Evolutionary conservation across 2,888 invertebrate genomes (phyloP), one percentile per base, ranked within the genome.

Genomic region (Ceratothoa steindachneri): DNA sequence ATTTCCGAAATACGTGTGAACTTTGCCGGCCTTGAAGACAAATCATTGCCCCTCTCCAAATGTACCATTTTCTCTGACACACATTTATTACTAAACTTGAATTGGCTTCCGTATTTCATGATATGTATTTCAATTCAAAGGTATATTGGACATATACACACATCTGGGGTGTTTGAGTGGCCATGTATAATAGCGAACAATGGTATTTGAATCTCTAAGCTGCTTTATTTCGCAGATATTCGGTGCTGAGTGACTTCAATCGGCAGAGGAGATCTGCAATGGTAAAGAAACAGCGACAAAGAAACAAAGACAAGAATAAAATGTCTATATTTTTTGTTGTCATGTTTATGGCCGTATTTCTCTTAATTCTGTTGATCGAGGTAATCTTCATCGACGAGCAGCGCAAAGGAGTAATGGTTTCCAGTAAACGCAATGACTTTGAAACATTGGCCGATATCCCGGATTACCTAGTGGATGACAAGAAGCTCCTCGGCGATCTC

Each of bases 321-420:
- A 73, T 78, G 71, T 76, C 75, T 28, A 76, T 94, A 86, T 90
- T 93, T 85, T 91, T 94, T 84, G 93, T 94, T 80, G 89, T 94
- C 81, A 92, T 93, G 87, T 94, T 95, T 85, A 93, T 94, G 85
- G 91, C 91, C 55, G 90, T 95, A 75, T 94, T 94, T 84, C 92
- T 92, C 66, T 87, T 93, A 82, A 94, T 94, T 82, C 90, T 94
- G 77, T 88, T 94, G 81, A 93, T 93, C 79, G 93, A 94, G 86
- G 90, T 93, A 82, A 88, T 92, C 83, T 86, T 89, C 81, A 88
- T 89, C 80, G 89, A 90, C 83, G 89, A 89, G 81, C 85, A 87
- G 79, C 71, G 83, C 74, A 68, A 72, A 27, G 78, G 73, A 30
- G 67, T 78, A 55, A 41, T 75, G 31, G 67, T 73, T 41, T 51